Evolutionary conservation across 2,888 invertebrate species (phyloP).

Genomic region (Lymantria dispar): DNA sequence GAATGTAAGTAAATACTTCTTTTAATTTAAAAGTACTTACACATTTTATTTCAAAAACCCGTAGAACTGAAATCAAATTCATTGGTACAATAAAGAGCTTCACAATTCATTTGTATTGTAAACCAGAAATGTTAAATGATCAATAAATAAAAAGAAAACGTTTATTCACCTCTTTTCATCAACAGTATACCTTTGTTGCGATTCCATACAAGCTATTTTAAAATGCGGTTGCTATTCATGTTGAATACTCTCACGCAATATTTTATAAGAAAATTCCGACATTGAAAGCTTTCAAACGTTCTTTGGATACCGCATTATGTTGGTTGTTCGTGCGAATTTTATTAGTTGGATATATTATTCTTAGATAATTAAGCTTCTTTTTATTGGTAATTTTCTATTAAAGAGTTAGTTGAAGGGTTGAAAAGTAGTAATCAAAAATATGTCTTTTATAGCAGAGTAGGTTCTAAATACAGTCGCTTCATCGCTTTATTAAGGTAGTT

Average conservation of each 20-base stretch:
- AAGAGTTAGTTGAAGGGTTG: no score
- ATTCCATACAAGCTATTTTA: slow-evolving; percentile 38
- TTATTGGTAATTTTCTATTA: no score
- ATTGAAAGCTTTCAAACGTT: slow-evolving; percentile 41
- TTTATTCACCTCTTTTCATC: slow-evolving; percentile 30
- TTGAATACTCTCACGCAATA: slow-evolving; percentile 53
- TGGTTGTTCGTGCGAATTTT: slow-evolving; percentile 16
- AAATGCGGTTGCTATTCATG: slow-evolving; percentile 48
- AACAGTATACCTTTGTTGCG: slow-evolving; percentile 15
- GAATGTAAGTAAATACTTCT: no score
- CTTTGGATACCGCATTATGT: slow-evolving; percentile 36
- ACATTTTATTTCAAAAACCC: no score
- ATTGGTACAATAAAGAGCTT: neutral
- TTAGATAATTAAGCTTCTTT: no score
- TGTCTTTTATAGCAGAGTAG: no score
- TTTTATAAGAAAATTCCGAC: slow-evolving; percentile 51
- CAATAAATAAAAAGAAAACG: slow-evolving; percentile 15
- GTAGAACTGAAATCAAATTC: no score
- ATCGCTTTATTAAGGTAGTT: no score
- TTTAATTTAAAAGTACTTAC: no score
- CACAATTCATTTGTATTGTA: neutral
- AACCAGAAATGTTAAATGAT: neutral
- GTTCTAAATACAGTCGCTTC: no score
- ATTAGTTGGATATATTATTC: neutral
- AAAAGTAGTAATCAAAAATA: no score